Conservation (phyloP, 2,797 vertebrate genomes). For the Australoheros facetus region DNA sequence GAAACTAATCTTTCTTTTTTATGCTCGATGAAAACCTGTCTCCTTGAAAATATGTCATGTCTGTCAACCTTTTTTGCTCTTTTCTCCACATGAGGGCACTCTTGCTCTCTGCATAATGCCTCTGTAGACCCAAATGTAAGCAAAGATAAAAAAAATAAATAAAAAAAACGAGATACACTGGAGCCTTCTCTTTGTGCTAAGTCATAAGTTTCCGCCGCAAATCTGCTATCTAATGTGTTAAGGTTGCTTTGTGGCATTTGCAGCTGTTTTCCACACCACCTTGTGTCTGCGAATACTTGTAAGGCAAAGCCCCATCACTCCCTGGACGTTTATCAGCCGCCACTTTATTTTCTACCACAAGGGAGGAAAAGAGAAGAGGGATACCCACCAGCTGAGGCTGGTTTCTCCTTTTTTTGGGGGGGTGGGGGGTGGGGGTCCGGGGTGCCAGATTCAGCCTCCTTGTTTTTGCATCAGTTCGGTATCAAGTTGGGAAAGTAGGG, state of each 20-base stretch:
- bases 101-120: slow-evolving; percentile 49
- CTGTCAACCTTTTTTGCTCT: background rate
- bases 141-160: slow-evolving; percentile 15
- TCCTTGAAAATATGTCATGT: background rate
- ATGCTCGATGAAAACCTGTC: background rate
- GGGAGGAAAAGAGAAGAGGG: slow-evolving; percentile 17
- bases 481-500: slow-evolving; percentile 63
- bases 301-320: slow-evolving; percentile 22
- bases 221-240: background rate
- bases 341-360: slow-evolving; percentile 44
- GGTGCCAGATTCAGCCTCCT: background rate
- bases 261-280: slow-evolving; percentile 9
- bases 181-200: slow-evolving; percentile 52
- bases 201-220: slow-evolving; percentile 47
- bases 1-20: background rate
- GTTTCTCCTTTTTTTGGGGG: background rate
- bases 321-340: slow-evolving; percentile 27
- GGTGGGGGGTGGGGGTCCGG: background rate
- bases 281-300: background rate
- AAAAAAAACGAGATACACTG: slow-evolving; percentile 8
- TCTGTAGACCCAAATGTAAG: slow-evolving; percentile 14
- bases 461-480: slow-evolving; percentile 11
- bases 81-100: slow-evolving; percentile 84
- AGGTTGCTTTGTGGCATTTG: background rate
- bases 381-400: slow-evolving; percentile 15